Evolutionary conservation across 1,140 invertebrate species (phyloP), one percentile per base, ranked within the genome.

Genomic region (Nixonia krombeini): DNA sequence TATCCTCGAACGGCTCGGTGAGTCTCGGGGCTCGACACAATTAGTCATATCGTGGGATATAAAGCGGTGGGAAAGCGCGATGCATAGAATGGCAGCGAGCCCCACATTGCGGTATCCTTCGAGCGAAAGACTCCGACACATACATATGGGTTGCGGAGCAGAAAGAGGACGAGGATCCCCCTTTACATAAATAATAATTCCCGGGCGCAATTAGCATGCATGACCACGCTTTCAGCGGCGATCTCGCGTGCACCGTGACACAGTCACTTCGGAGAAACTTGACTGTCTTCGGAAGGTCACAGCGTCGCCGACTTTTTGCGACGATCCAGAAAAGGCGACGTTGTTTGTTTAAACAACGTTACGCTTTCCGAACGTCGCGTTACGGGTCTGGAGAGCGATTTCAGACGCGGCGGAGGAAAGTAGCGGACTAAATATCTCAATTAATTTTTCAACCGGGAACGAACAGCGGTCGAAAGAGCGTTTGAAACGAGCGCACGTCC

Each of bases 131-230:
- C 13, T 13, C n/a, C 7, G 13, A 35, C 13, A 12, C 29, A 31
- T 35, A 12, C 29, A 31, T 31, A 35, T 35, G 33, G 33, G 33
- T 35, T 31, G 6, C 21, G 21, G 21, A 31, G 29, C 8, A 31
- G 2, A 63, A 63, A 55, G 45, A 50, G 59, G 40, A 55, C 58
- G 58, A 62, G 58, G 58, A 62, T 62, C 23, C 35, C 38, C 4
- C 44, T 51, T 62, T 35, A n/a, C 8, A 63, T 63, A 63, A 63
- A 55, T 55, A 50, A 55, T 47, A 25, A 5, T 31, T 31, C 35
- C 10, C 10, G 13, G 35, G n/a, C n/a, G n/a, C 44, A 55, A 49
- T 62, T 53, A 53, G 50, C 51, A 61, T 61, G 50, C 49, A 26
- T 41, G 46, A 40, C 28, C 57, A 25, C 25, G 41, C n/a, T 1